phyloP scores from a whole-genome alignment of 2,888 invertebrate genomes.

The Melangyna quadrimaculata region DNA sequence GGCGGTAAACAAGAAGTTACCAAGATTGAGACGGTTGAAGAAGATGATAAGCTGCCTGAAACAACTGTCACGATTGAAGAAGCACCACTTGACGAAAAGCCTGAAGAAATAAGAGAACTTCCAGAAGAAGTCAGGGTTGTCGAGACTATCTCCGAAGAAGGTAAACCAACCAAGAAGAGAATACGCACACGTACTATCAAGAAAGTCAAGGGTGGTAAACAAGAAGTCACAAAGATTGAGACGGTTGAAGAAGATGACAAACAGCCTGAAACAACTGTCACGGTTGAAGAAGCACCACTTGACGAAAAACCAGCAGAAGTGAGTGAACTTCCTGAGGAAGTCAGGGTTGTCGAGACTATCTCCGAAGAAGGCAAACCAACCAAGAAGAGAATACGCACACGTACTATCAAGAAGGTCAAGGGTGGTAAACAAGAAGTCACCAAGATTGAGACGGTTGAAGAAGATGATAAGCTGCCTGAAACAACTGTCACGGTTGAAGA shows the following conservation, averaged over 20 bases:
- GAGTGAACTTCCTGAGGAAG: not conserved
- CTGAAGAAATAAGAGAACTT: constrained; percentile 26
- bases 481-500: constrained; percentile 66
- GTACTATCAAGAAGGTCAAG: not conserved
- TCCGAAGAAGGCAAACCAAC: not conserved
- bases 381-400: not conserved
- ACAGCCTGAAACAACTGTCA: constrained; percentile 74
- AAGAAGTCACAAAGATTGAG: constrained; percentile 78
- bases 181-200: constrained; percentile 49
- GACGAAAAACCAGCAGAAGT: constrained; percentile 39
- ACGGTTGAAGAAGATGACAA: constrained; percentile 79
- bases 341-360: not conserved
- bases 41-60: constrained; percentile 40
- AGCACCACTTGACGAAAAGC: constrained; percentile 27
- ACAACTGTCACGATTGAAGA: constrained; percentile 46
- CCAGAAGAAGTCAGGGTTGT: constrained; percentile 30
- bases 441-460: not conserved
- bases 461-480: not conserved
- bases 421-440: not conserved
- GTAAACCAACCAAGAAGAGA: constrained; percentile 43
- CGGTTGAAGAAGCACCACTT: constrained; percentile 76
- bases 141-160: constrained; percentile 19
- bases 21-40: constrained; percentile 45
- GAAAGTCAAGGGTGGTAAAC: constrained; percentile 73
- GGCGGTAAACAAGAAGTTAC: constrained; percentile 44